Base-by-base conservation (phyloP, 2,113 vertebrate genomes). In the Todiramphus chloris region DNA sequence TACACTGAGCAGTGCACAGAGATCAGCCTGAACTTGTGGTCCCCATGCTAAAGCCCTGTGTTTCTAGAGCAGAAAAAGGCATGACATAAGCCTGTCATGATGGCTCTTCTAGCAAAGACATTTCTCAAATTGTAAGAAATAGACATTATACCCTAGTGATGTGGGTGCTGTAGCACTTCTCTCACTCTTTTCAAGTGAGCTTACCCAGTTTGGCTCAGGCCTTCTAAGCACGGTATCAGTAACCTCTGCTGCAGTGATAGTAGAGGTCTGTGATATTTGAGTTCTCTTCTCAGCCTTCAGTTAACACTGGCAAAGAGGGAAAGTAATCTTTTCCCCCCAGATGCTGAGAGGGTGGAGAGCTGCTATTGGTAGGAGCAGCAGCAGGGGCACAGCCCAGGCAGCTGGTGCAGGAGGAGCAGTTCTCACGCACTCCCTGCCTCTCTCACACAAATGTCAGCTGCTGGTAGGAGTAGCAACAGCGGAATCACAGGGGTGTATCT, bases 361-460 rank as follows among this genome's bases (percentile, higher is more conserved):
- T 91, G 74, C 73, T 46, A 8, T n/a, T 39, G 87, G 48, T 72
- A 51, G 56, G 35, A 37, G 14, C 56, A 89, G 83, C 73, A 73
- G 70, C 82, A 73, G 75, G 64, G 62, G 31, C 48, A 18, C 50
- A 37, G 68, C 5, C 1, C 35, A 41, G 62, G 56, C 94, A 81
- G 83, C 93, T 86, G 92, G 66, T 60, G 69, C 86, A 73, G 73
- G 72, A 92, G 83, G 68, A 95, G 73, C 44, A 6, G 83, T 89
- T 96, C 94, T 95, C 89, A 89, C 24, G 11, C 39, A 30, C 51
- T 82, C 67, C 44, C 30, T 10, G 25, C 46, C 53, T 63, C 69
- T 72, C 60, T 75, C 60, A 9, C 77, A 68, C 56, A 87, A 68
- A 84, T 94, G 37, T 76, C 86, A 92, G 86, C 80, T 89, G 69